These are phyloP conservation scores for Hymenopus coronatus DNA, from an alignment of 2,888 invertebrate species.

Conservation along the genomic window DNA sequence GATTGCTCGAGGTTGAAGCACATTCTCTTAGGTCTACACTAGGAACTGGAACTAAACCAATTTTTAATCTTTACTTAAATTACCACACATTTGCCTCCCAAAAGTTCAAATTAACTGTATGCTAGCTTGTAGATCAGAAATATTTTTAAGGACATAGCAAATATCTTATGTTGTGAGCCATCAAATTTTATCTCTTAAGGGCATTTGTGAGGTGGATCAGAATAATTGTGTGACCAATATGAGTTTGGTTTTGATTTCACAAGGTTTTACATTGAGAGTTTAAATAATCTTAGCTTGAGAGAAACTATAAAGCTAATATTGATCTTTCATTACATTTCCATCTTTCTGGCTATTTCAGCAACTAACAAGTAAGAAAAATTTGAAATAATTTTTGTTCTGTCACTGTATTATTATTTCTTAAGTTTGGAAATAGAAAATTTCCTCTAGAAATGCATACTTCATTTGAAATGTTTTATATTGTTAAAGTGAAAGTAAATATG, in stretches of 20 bases:
- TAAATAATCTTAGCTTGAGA: not conserved
- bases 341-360: not conserved
- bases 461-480: not conserved
- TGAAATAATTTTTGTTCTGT: not conserved
- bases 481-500: not conserved
- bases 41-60: not conserved
- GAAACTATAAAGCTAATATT: not conserved
- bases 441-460: not conserved
- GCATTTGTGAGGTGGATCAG: not conserved
- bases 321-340: not conserved
- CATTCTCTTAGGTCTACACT: not conserved
- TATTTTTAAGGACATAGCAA: not conserved
- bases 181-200: not conserved
- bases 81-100: not conserved
- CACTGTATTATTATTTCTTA: not conserved
- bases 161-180: not conserved
- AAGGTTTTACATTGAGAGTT: not conserved
- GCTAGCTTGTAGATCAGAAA: not conserved
- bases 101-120: not conserved
- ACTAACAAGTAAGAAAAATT: not conserved
- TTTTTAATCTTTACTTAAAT: conserved; percentile 2
- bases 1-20: not conserved
- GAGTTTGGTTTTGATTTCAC: not conserved
- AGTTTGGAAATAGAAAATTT: not conserved
- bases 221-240: not conserved